A percentile compares a stretch with the other conserved stretches of the same genome.
Conservation (phyloP, 2,113 vertebrate genomes). For the Ptilorrhoa leucosticta region DNA sequence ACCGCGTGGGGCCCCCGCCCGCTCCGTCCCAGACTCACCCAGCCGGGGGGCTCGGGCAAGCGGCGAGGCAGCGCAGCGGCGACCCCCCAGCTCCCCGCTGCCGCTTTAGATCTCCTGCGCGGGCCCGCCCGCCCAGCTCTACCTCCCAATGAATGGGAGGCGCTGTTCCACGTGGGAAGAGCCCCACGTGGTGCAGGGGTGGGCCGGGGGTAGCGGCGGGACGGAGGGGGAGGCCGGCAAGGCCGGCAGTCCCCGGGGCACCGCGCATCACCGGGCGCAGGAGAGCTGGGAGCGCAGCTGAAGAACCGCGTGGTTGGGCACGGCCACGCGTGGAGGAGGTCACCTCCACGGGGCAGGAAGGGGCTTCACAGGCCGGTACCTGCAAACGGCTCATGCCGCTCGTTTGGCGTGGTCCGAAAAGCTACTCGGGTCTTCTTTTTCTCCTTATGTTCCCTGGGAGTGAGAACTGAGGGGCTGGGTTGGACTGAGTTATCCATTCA, state of each 20-base stretch:
- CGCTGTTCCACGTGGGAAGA: background rate
- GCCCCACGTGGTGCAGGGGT: background rate
- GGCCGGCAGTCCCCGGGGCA: background rate
- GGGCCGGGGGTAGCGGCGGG: background rate
- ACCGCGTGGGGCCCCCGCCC: background rate
- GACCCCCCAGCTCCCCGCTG: background rate
- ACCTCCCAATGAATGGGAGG: background rate
- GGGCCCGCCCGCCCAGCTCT: background rate
- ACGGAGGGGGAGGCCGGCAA: too few species aligned
- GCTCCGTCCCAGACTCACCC: background rate
- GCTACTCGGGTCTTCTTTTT: background rate
- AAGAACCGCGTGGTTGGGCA: too few species aligned
- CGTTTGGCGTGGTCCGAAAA: background rate
- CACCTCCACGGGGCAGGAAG: too few species aligned
- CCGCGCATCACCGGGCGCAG: accelerated
- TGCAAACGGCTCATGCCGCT: too few species aligned
- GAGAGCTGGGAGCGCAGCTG: background rate
- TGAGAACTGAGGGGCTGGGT: background rate
- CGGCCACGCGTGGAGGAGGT: background rate
- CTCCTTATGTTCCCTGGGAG: background rate
- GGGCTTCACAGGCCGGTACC: too few species aligned
- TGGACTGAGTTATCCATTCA: accelerated
- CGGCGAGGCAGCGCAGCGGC: background rate
- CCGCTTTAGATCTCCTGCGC: background rate
- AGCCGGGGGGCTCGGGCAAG: background rate